Percentiles rank a stretch among this genome's conserved stretches.
phyloP scores from a whole-genome alignment of 2,113 vertebrate genomes.

The Oryzias curvinotus region DNA sequence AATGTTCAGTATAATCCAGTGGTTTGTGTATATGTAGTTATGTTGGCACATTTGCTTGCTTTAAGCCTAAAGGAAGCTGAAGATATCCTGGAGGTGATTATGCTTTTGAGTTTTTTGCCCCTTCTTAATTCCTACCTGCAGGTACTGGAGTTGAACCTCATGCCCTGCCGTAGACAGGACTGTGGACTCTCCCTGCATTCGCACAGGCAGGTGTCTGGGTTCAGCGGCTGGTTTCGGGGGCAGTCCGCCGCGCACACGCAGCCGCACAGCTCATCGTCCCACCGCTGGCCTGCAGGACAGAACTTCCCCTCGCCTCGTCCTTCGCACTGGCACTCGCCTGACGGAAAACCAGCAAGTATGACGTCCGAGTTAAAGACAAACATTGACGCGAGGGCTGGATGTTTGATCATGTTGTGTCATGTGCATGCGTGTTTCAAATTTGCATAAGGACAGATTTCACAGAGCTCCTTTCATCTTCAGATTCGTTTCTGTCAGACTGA shows the following conservation, averaged over 20 bases:
- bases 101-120: no score
- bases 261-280: constrained; percentile 74
- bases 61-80: background rate
- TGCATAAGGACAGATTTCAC: background rate
- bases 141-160: constrained; percentile 69
- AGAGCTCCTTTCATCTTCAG: constrained; percentile 1
- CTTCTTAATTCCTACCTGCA: constrained; percentile 66
- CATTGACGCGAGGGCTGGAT: constrained; percentile 1
- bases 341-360: no score
- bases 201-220: constrained; percentile 75
- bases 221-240: constrained; percentile 70
- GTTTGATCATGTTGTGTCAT: constrained; percentile 17
- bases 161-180: constrained; percentile 73
- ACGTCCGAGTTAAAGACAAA: no score
- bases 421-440: constrained; percentile 34
- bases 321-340: constrained; percentile 75
- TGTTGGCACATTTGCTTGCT: no score
- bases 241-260: constrained; percentile 68
- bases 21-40: background rate
- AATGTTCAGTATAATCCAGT: background rate
- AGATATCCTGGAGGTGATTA: no score
- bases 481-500: background rate
- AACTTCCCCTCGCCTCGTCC: constrained; percentile 52
- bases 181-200: constrained; percentile 72
- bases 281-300: constrained; percentile 71